These are phyloP conservation scores for Seladonia tumulorum DNA, from an alignment of 2,888 invertebrate genomes.

Conservation along the genomic window DNA sequence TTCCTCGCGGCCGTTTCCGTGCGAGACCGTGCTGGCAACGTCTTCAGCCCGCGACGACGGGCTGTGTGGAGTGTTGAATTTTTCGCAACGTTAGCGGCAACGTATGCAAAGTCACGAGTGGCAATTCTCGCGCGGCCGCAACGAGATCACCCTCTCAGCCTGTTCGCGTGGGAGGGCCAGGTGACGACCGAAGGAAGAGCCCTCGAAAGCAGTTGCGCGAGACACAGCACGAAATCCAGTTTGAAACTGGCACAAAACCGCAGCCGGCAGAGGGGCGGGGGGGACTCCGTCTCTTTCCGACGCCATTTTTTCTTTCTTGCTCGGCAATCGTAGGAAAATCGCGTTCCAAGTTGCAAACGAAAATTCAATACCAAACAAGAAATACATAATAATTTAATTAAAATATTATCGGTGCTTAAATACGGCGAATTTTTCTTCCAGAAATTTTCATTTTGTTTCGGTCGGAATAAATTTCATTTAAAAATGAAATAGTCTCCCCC, in stretches of 20 bases:
- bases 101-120: slow-evolving; percentile 68
- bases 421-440: background rate
- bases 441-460: background rate
- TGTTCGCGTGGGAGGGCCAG: background rate
- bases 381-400: no score
- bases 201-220: slow-evolving; percentile 57
- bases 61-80: slow-evolving; percentile 42
- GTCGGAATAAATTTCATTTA: no score
- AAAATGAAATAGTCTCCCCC: no score
- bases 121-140: slow-evolving; percentile 62
- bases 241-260: slow-evolving; percentile 70
- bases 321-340: no score
- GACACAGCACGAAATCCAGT: slow-evolving; percentile 71
- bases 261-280: background rate
- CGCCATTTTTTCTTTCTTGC: background rate
- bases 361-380: no score
- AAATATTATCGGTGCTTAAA: background rate
- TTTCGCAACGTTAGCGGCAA: slow-evolving; percentile 59
- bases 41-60: slow-evolving; percentile 38
- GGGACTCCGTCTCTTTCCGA: background rate
- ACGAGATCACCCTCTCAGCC: slow-evolving; percentile 57
- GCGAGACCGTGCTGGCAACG: background rate
- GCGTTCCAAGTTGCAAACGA: no score
- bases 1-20: no score
- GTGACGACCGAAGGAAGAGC: slow-evolving; percentile 25